Conservation (phyloP, 2,113 vertebrate species). For the Notiomystis cincta region DNA sequence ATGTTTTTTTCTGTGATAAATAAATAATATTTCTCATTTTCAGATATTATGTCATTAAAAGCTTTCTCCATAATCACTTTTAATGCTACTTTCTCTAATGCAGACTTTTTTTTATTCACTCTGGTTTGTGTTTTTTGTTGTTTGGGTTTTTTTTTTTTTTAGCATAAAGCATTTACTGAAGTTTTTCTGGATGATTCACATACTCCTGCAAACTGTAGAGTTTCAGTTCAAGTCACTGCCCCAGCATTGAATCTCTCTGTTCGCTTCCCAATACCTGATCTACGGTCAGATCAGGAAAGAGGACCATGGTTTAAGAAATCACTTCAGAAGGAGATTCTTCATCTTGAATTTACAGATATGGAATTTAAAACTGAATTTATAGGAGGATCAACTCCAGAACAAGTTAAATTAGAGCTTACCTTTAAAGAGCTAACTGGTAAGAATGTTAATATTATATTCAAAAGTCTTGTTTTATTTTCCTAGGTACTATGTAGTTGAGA, state of each 20-base stretch:
- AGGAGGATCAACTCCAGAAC: slow-evolving; percentile 85
- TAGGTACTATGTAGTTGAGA: neutral
- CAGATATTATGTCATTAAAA: neutral
- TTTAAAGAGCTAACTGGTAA: slow-evolving; percentile 90
- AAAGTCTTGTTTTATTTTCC: neutral
- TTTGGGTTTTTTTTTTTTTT: neutral
- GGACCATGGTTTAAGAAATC: slow-evolving; percentile 98
- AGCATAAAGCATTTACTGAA: slow-evolving; percentile 98
- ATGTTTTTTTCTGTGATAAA: neutral
- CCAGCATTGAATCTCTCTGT: slow-evolving; percentile 84
- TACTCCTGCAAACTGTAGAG: slow-evolving; percentile 83
- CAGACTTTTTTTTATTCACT: neutral
- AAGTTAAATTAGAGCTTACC: slow-evolving; percentile 91
- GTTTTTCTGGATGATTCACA: slow-evolving; percentile 93
- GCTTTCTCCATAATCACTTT: neutral
- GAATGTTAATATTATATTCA: neutral
- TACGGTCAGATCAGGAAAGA: slow-evolving; percentile 94
- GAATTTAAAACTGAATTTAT: slow-evolving; percentile 91
- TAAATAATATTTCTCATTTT: neutral
- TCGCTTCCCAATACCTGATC: slow-evolving; percentile 95
- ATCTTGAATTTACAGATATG: slow-evolving; percentile 83
- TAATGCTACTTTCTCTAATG: neutral
- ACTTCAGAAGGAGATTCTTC: slow-evolving; percentile 90
- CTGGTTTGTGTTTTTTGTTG: neutral
- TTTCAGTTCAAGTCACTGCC: slow-evolving; percentile 82